Conservation (phyloP, 2,113 vertebrate species). For the Pao palembangensis region DNA sequence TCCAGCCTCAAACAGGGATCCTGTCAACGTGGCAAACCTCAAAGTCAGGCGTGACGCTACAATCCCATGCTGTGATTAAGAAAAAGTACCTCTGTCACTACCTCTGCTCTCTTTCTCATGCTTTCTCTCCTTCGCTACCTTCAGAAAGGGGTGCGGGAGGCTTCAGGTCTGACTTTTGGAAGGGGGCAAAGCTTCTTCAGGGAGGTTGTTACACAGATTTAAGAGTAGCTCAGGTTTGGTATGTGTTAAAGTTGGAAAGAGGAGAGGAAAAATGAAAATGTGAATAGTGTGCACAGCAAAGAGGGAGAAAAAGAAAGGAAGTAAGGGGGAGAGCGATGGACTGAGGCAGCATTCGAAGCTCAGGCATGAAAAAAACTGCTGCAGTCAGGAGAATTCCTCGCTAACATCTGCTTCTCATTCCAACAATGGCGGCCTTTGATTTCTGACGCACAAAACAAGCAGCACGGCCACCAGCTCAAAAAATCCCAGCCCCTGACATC, state of each 20-base stretch:
- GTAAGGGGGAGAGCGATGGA: constrained; percentile 22
- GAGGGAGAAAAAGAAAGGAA: constrained; percentile 16
- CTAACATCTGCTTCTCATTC: constrained; percentile 91
- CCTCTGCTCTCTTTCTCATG: constrained; percentile 29
- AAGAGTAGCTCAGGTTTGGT: constrained; percentile 44
- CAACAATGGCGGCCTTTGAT: constrained; percentile 82
- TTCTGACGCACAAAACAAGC: constrained; percentile 52
- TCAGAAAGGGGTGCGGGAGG: constrained; percentile 16
- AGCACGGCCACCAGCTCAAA: constrained; percentile 17
- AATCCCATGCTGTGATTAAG: constrained; percentile 21
- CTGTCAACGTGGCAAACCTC: constrained; percentile 68
- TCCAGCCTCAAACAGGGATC: constrained; percentile 42
- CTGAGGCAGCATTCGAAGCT: constrained; percentile 39
- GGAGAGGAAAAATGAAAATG: neutral
- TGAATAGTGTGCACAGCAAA: constrained; percentile 10
- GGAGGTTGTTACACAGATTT: constrained; percentile 21
- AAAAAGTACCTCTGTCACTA: constrained; percentile 38
- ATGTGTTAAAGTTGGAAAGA: constrained; percentile 25
- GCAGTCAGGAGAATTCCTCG: constrained; percentile 81
- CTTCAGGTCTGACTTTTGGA: constrained; percentile 13
- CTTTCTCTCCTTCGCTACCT: constrained; percentile 26
- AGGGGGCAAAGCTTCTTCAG: constrained; percentile 17
- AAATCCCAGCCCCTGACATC: constrained; percentile 29
- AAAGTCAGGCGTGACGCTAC: constrained; percentile 34
- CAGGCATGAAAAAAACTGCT: constrained; percentile 73